Base-by-base conservation (phyloP, 2,113 vertebrate genomes). In the Odontesthes bonariensis region DNA sequence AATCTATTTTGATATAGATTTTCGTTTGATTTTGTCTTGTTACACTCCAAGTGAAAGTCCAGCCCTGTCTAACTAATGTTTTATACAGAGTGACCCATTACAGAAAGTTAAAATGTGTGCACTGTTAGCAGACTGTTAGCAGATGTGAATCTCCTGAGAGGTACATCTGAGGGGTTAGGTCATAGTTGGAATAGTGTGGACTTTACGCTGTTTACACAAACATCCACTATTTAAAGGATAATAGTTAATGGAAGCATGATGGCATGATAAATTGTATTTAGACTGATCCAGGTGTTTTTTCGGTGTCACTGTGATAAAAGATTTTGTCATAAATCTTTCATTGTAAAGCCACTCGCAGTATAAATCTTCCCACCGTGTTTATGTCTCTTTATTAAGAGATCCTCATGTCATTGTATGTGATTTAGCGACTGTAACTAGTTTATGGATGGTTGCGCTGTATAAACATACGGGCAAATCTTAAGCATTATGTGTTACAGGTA, bases 181-280 rank as follows among this genome's bases (percentile, higher is more conserved):
- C 22, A 14, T n/a, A 47, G 32, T 59, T 57, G 12, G 51, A 69
- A 79, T 76, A 71, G 27, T 11, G 44, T 33, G 51, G 75, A 84
- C 54, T 57, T 74, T 57, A 51, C 49, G 7, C 67, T 67, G 20
- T 73, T 62, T 76, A 31, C 47, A 33, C 11, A 38, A 38, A 67
- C 46, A 42, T 46, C 10, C 52, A 22, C 42, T 9, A 11, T 70
- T 69, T 57, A 23, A 23, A 56, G n/a, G 52, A 73, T 56, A 23
- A 27, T 19, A 35, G 19, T 44, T 32, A 58, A 47, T n/a, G 17
- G 23, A 60, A 32, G 65, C 46, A 33, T 1, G 0, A 53, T 42
- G 31, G 46, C 33, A 31, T 47, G 10, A 62, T 49, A 35, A 79
- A 74, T n/a, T 63, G n/a, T 27, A 55, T 60, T 53, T 38, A 73